Evolutionary conservation across 2,797 vertebrate genomes (phyloP), one percentile per base, ranked within the genome.

Genomic region (Novumbra hubbsi): DNA sequence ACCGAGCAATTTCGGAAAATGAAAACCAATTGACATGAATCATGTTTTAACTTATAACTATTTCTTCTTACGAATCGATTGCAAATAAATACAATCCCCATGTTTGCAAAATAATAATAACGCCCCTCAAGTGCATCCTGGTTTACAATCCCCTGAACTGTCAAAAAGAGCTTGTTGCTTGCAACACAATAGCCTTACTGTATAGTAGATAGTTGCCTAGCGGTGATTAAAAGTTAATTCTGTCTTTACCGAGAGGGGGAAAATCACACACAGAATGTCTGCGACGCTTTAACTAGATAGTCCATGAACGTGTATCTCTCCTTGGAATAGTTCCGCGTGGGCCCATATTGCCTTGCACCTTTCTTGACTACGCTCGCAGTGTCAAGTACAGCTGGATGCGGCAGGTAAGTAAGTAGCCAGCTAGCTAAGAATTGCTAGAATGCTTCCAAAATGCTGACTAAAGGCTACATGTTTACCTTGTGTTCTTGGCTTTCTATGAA

Each of bases 111-210:
- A 57, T 57, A 24, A 1, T 57, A 57, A 9, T 21, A n/a, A n/a
- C 21, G 2, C 55, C 55, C 55, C 55, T 64, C 62, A 5, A 15
- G 27, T 64, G 62, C 5, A 24, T 68, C 21, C 38, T 45, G 8
- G 3, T 48, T 19, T 1, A 27, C 60, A 78, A 76, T 85, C 67
- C 73, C 52, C 52, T 57, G 83, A 91, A 89, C 90, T 92, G 91
- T 92, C 91, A 93, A 90, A 93, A 90, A 88, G 87, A 57, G 91
- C 91, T 92, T 93, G 92, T 93, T 93, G 92, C 92, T 91, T 90
- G 63, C 8, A 66, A 63, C 15, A 45, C 28, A 28, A 21, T 41
- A 77, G 80, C 84, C 63, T 87, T 87, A 88, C 81, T 89, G 87
- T 88, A 91, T 91, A 92, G 90, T 92, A 71, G 88, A 89, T 88